Percentiles rank a stretch among this genome's conserved stretches.
Evolutionary conservation across 1,140 invertebrate species (phyloP).

Genomic region (Centruroides vittatus): DNA sequence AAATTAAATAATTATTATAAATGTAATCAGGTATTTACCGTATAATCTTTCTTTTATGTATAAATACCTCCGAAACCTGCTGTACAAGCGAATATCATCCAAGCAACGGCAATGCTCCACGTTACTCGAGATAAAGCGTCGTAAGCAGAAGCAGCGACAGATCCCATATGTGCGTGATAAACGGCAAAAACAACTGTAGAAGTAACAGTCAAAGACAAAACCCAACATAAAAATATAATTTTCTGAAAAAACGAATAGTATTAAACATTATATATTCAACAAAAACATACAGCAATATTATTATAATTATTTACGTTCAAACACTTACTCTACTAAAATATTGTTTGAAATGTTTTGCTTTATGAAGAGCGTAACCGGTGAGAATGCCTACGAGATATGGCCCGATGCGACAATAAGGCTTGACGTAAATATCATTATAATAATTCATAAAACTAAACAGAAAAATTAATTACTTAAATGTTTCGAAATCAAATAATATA

Average conservation of each 20-base stretch:
- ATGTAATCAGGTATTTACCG: too few species aligned
- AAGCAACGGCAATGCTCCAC: constrained; percentile 32
- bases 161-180: constrained; percentile 7
- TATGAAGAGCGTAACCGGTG: constrained; percentile 30
- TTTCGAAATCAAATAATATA: too few species aligned
- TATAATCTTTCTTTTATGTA: too few species aligned
- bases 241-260: too few species aligned
- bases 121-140: constrained; percentile 24
- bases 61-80: constrained; percentile 19
- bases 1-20: background rate
- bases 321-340: constrained; percentile 15
- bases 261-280: background rate
- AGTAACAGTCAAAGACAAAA: background rate
- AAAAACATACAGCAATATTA: background rate
- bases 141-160: constrained; percentile 34
- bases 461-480: constrained; percentile 41
- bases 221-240: constrained; percentile 1
- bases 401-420: constrained; percentile 37
- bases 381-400: constrained; percentile 38
- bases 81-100: constrained; percentile 34
- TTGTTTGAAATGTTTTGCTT: constrained; percentile 2
- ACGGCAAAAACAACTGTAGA: constrained; percentile 5
- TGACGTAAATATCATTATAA: constrained; percentile 72
- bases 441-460: constrained; percentile 4
- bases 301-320: background rate